These are phyloP conservation scores for Onthophagus taurus DNA, from an alignment of 1,140 invertebrate species.

Conservation along the genomic window DNA sequence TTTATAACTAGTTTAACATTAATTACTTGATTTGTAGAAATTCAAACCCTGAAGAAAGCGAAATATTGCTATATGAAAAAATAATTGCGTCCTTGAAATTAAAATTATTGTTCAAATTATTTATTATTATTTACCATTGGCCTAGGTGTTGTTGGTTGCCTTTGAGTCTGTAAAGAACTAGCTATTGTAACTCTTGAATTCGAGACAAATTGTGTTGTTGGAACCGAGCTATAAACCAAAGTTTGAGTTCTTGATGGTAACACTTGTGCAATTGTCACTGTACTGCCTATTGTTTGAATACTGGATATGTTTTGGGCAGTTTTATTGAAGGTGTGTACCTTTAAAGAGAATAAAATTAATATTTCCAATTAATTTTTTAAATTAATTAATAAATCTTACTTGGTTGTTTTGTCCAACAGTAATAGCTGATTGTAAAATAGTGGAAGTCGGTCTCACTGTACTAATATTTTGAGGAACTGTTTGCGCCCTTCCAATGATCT, in stretches of 20 bases:
- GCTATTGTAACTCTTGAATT: constrained; percentile 29
- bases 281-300: constrained; percentile 30
- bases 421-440: constrained; percentile 33
- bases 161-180: constrained; percentile 24
- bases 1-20: too few relatives aligned
- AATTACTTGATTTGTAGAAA: too few relatives aligned
- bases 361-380: constrained; percentile 3
- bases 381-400: constrained; percentile 11
- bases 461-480: constrained; percentile 23
- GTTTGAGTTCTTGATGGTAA: constrained; percentile 33
- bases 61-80: too few relatives aligned
- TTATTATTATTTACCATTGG: constrained; percentile 22
- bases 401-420: constrained; percentile 26
- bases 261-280: constrained; percentile 33
- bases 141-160: constrained; percentile 20
- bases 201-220: constrained; percentile 28
- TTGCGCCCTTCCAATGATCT: constrained; percentile 27
- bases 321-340: constrained; percentile 34
- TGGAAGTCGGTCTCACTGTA: constrained; percentile 26
- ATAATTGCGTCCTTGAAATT: too few relatives aligned
- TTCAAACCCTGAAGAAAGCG: too few relatives aligned
- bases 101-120: not conserved
- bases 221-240: constrained; percentile 32
- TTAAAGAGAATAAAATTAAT: constrained; percentile 6
- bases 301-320: constrained; percentile 20